Base-by-base conservation (phyloP, 2,888 invertebrate species). In the Entomobrya proxima region DNA sequence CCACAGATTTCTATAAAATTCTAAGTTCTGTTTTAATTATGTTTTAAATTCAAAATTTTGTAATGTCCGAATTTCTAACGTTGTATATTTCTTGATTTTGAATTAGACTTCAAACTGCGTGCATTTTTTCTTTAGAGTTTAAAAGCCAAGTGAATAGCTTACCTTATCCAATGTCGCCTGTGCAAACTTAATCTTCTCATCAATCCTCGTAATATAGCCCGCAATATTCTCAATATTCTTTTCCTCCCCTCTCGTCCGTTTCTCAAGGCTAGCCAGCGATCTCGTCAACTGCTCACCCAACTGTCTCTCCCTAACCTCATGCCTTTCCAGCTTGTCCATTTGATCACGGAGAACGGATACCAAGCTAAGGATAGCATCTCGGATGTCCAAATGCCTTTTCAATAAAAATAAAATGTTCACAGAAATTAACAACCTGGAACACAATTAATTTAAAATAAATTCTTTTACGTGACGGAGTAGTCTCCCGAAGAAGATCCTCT, bases 261-360 rank as follows among this genome's bases (percentile, higher is more conserved):
- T 96, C 88, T 96, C 96, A 67, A 97, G 91, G 1, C 93, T 92
- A 18, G 86, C 85, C 86, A 97, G 92, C 72, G 95, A 94, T 91
- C 95, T 95, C 92, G 96, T 96, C 76, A 96, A 91, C 89, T 95
- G 94, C 83, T 97, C 96, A 0, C 96, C 96, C 27, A 96, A 92
- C 0, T 94, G 94, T 88, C 96, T 94, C 91, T 97, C 96, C 13
- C 97, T 93, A 90, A 94, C 94, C 91, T 97, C 97, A 92, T 97
- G 97, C 18, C 97, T 93, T 50, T 97, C 96, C 87, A 97, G 92
- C 92, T 96, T 97, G 91, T 96, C 96, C 88, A 96, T 96, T 75
- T 95, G 94, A 50, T 94, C 94, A 61, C 96, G 94, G 91, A 96
- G 95, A 91, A 96, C 95, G 91, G 96, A 95, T 11, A 96, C 95